Base-by-base conservation (phyloP, 2,797 vertebrate genomes). In the Gymnothorax reevesii region DNA sequence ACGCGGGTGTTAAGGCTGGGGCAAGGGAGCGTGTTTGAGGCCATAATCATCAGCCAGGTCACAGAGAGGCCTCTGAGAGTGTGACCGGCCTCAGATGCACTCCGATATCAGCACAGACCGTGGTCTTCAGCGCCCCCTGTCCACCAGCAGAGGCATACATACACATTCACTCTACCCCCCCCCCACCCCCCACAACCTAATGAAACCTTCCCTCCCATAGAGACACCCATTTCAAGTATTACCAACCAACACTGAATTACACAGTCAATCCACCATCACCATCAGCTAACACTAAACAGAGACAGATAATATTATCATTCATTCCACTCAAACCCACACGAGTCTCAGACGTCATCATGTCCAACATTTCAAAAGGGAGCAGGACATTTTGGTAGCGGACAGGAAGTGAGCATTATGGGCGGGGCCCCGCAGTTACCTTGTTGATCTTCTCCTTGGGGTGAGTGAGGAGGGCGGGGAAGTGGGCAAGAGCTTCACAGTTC, bases 371-470 rank as follows among this genome's bases (percentile, higher is more conserved):
- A 42, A 55, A 25, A 22, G 20, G 42, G 49, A 64, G 17, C 17
- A 64, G 60, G 22, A 1, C 7, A 77, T 12, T 9, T 13, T 22
- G 13, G 17, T 80, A 33, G 20, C 4, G 13, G 33, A 77, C 73
- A 77, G 73, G 71, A 73, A 73, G 71, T 73, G 25, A 49, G 42
- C 33, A 33, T 77, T 73, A 17, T 10, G 71, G 62, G 13, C 4
- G 12, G 7, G 8, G 62, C 62, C 62, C 13, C 22, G 75, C 13
- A 33, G 27, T 60, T 94, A 99, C 98, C 97, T 99, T 99, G 96
- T 99, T 99, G 95, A 99, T 99, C 95, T 99, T 99, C 95, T 99
- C 98, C 95, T 99, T 99, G 88, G 97, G 97, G 95, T 99, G 99
- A 83, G 98, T 97, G 92, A 99, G 97, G 89, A 99, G 97, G 60